Evolutionary conservation across 2,797 vertebrate genomes (phyloP).

Genomic region (Eospalax fontanierii): DNA sequence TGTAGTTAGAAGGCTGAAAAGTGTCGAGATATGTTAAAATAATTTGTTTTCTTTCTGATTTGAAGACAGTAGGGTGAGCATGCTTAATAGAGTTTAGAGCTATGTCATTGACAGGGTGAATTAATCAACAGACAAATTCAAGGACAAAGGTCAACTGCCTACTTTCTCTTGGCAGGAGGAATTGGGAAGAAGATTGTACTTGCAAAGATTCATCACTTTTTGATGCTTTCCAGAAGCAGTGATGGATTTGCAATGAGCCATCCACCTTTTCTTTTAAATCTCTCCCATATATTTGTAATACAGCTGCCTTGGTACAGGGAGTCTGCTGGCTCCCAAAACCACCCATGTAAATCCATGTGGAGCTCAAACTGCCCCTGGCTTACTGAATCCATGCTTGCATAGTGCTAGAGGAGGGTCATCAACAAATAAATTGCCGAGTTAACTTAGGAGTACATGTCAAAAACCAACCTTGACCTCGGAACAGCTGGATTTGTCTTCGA

Average conservation of each 20-base stretch:
- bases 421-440: not conserved
- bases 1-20: constrained; percentile 42
- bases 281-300: constrained; percentile 25
- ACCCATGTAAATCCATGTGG: not conserved
- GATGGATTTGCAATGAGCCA: constrained; percentile 77
- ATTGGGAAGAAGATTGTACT: constrained; percentile 62
- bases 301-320: not conserved
- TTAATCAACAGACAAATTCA: constrained; percentile 82
- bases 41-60: constrained; percentile 75
- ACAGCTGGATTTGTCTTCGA: constrained; percentile 48
- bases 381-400: not conserved
- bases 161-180: constrained; percentile 78
- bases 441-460: not conserved
- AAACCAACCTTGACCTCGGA: constrained; percentile 13
- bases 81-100: constrained; percentile 76
- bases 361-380: not conserved
- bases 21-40: constrained; percentile 67
- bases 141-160: constrained; percentile 81
- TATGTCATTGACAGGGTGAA: constrained; percentile 70
- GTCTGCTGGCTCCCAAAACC: not conserved
- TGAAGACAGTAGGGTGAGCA: constrained; percentile 64
- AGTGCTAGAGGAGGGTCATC: not conserved
- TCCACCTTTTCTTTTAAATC: constrained; percentile 21
- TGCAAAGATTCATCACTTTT: constrained; percentile 80
- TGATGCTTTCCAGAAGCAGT: constrained; percentile 80